A percentile compares a stretch with the other conserved stretches of the same genome.
These are phyloP conservation scores for Brachymystax lenok DNA, from an alignment of 2,797 vertebrate species.

Conservation along the genomic window DNA sequence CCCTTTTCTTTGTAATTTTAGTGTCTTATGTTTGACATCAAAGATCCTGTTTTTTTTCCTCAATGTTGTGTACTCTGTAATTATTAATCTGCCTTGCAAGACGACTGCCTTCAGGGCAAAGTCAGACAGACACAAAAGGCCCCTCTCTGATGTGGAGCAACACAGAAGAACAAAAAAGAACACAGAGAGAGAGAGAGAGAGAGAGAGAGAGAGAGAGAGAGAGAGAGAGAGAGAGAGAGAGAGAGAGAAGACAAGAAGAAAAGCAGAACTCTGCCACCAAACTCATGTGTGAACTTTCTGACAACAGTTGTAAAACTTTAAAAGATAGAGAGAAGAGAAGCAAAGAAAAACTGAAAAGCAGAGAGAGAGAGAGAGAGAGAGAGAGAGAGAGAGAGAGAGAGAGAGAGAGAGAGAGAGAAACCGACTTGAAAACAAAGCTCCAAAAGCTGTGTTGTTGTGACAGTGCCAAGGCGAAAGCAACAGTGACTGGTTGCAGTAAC, in stretches of 20 bases:
- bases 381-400: slow-evolving; percentile 34
- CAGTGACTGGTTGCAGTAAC: slow-evolving; percentile 59
- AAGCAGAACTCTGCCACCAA: slow-evolving; percentile 56
- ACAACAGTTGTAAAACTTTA: slow-evolving; percentile 61
- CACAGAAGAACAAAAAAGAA: slow-evolving; percentile 44
- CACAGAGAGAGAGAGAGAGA: slow-evolving; percentile 5
- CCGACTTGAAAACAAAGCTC: slow-evolving; percentile 10
- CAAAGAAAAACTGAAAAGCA: slow-evolving; percentile 18
- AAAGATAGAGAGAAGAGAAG: slow-evolving; percentile 48
- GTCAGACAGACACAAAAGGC: slow-evolving; percentile 78
- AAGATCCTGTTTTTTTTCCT: slow-evolving; percentile 79
- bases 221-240: slow-evolving; percentile 14
- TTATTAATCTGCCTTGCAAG: slow-evolving; percentile 81
- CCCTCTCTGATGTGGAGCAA: slow-evolving; percentile 72
- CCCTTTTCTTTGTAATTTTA: slow-evolving; percentile 77
- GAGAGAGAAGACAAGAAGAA: slow-evolving; percentile 32
- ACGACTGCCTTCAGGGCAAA: slow-evolving; percentile 74
- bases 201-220: slow-evolving; percentile 30
- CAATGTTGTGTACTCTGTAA: slow-evolving; percentile 80
- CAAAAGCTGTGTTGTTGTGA: slow-evolving; percentile 42
- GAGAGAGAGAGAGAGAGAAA: slow-evolving; percentile 14
- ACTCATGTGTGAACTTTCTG: slow-evolving; percentile 69
- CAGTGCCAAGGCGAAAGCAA: slow-evolving; percentile 52
- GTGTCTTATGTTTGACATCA: slow-evolving; percentile 81
- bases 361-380: slow-evolving; percentile 14